A percentile compares a stretch with the other conserved stretches of the same genome.
phyloP scores from a whole-genome alignment of 2,888 invertebrate species.

The Fragum fragum region DNA sequence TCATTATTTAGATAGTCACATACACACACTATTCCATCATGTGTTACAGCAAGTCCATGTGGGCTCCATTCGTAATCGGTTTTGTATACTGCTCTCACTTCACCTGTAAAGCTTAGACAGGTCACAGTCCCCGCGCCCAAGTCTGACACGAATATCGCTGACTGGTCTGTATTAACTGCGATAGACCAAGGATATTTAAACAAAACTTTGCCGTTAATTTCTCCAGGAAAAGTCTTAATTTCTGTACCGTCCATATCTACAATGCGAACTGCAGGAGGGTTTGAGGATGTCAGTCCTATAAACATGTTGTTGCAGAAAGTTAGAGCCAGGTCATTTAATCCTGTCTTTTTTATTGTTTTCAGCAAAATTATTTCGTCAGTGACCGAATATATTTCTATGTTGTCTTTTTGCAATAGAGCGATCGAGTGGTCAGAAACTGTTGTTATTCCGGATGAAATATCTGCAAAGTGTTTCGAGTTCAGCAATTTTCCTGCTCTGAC shows the following conservation, averaged over 20 bases:
- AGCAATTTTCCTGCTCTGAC: not conserved
- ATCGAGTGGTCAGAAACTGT: not conserved
- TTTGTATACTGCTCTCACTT: not conserved
- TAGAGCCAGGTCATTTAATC: not conserved
- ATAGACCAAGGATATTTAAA: not conserved
- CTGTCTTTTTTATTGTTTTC: not conserved
- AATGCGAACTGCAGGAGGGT: not conserved
- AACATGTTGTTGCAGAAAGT: not conserved
- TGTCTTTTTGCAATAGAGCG: not conserved
- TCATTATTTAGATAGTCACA: not conserved
- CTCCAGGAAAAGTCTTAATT: not conserved
- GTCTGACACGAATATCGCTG: constrained; percentile 13
- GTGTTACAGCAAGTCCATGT: not conserved
- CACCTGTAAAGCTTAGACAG: not conserved
- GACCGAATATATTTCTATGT: not conserved
- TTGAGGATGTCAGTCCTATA: constrained; percentile 8
- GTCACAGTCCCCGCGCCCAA: not conserved
- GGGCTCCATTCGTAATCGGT: not conserved
- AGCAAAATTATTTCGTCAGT: not conserved
- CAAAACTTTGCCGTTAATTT: not conserved
- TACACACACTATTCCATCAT: constrained; percentile 2
- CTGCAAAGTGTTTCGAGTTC: not conserved
- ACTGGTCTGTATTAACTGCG: not conserved
- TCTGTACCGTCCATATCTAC: not conserved
- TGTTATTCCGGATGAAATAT: not conserved